phyloP scores from a whole-genome alignment of 2,797 vertebrate genomes.

The Bucorvus abyssinicus region DNA sequence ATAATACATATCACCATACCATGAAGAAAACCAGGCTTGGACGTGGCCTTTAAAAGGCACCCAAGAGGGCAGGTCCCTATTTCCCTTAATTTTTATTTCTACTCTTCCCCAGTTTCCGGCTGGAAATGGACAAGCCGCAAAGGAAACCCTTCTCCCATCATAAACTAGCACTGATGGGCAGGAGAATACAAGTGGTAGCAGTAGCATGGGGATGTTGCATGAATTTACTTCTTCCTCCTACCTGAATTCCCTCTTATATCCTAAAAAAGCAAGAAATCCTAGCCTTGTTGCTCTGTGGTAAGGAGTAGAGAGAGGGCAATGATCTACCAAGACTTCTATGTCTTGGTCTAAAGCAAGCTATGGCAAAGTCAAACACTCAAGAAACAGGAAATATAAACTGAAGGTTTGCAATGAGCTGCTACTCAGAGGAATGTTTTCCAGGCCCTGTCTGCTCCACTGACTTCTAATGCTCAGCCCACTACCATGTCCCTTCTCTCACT shows the following conservation, averaged over 20 bases:
- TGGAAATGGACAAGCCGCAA: neutral
- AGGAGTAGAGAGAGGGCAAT: neutral
- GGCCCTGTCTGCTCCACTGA: neutral
- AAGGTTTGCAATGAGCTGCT: neutral
- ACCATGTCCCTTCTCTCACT: neutral
- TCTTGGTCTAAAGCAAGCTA: neutral
- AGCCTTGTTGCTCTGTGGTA: neutral
- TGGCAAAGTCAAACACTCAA: neutral
- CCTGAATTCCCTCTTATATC: neutral
- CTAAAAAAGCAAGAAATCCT: neutral
- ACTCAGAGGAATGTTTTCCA: neutral
- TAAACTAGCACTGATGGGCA: accelerated
- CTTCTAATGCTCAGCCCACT: neutral
- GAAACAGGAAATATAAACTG: neutral
- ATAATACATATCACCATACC: neutral
- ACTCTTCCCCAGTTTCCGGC: neutral
- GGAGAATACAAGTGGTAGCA: neutral
- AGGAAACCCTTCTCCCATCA: neutral
- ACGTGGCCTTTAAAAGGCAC: neutral
- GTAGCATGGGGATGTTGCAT: neutral
- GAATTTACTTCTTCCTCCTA: neutral
- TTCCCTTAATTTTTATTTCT: neutral
- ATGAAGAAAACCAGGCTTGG: neutral
- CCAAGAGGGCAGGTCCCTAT: neutral
- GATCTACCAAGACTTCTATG: neutral